Base-by-base conservation (phyloP, 2,113 vertebrate species). In the Leucoraja erinaceus region DNA sequence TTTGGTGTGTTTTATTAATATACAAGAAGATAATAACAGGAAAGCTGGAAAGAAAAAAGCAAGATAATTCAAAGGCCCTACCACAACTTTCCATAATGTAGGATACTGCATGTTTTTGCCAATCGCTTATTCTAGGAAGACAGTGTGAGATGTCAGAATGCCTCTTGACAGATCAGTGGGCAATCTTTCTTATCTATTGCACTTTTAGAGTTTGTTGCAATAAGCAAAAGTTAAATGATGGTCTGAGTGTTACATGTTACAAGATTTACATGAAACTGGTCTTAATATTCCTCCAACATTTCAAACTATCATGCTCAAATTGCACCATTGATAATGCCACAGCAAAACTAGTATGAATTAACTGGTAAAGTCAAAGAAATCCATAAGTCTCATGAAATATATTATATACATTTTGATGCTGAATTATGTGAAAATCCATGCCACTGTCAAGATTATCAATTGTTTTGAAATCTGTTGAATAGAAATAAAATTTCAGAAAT, bases 21-120 rank as follows among this genome's bases (percentile, higher is more conserved):
- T 31, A 88, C 31, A 88, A 88, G 59, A 88, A 88, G 59, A 4
- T 86, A 88, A 88, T 31, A 88, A 63, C 83, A 63, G 83, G 56
- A 63, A 86, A 63, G 28, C 6, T 61, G 11, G 16, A 18, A 88
- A 88, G 18, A 63, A 81, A 47, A 28, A 84, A 12, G 56, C 16
- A 63, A 86, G 56, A 88, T n/a, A 31, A 31, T 63, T 88, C 59
- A 59, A 11, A 28, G 54, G 14, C 56, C 22, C 54, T 31, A 88
- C 28, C 83, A 88, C 59, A 63, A 88, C 12, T 66, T 88, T 88
- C 59, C 28, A 88, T 18, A 88, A 63, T 88, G 61, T 33, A 63
- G 56, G 59, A 2, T 88, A 8, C 61, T 63, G 28, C 56, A 31
- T 25, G 56, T 88, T 88, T 28, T n/a, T 88, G 9, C 56, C 12